Evolutionary conservation across 1,140 invertebrate genomes (phyloP), one percentile per base, ranked within the genome.

Genomic region (Battus philenor): DNA sequence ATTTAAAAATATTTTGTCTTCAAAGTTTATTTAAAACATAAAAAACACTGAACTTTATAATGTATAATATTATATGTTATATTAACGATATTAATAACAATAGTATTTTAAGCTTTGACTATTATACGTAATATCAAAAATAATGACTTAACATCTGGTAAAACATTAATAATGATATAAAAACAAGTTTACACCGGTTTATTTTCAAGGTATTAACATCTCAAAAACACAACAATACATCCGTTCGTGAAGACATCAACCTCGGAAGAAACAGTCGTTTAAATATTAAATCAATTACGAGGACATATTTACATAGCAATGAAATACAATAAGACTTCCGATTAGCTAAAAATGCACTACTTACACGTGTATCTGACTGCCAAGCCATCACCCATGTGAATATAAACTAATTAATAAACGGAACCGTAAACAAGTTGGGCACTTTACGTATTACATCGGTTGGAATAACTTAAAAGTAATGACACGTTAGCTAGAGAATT

Each of bases 381-480:
- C 80, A 84, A 84, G 80, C 80, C 80, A 84, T 84, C 76, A 84
- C 80, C 80, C 80, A 85, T 82, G 78, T 74, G 80, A 77, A 80
- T 66, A 61, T 68, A 68, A 67, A 80, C 77, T 75, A 72, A 72
- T 78, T 72, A 70, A 53, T 63, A 65, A 72, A 70, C 52, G 59
- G 46, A 78, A 77, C 68, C 50, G 59, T 58, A 72, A 70, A 74
- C 68, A 75, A 75, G 72, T 73, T 67, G 68, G 57, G 72, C 77
- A 74, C 67, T 71, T 76, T 76, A 53, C 59, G 55, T 63, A 68
- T 65, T 59, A 60, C 61, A 77, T 70, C 62, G 58, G 68, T 67
- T 65, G 65, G 58, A 75, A 75, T 76, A 76, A 73, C 46, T 59
- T 63, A 70, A 68, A 70, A 62, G 50, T 59, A 49, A 61, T 84